Base-by-base conservation (phyloP, 2,888 invertebrate species). In the Agonopterix subpropinquella region DNA sequence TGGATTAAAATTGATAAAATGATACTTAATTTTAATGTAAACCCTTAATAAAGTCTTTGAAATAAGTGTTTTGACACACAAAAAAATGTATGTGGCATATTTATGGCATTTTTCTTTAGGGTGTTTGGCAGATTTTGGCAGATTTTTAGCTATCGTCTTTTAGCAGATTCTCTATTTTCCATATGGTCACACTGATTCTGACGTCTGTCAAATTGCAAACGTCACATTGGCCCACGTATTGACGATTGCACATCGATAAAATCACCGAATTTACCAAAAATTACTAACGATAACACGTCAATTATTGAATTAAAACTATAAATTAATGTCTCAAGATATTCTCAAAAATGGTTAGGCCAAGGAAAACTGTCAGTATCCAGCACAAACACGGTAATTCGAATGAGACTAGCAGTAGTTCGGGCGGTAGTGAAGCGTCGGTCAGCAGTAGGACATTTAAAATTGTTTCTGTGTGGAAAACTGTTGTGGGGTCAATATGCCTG, bases 401-500 rank as follows among this genome's bases (percentile, higher is more conserved):
- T 47, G 82, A 83, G 45, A 73, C 75, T 0, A 82, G 79, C 15
- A 80, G 76, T n/a, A 81, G 77, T 58, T 77, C 79, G 0, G 65
- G 60, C 0, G 65, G 65, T 4, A 77, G 77, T 13, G 81, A 80
- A 1, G 54, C 55, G 9, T 68, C 70, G 0, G 48, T 61, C 0
- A 65, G 59, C 0, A 70, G 57, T 39, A 59, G 59, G 1, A 62
- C 70, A 0, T 78, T 77, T 59, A 68, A 67, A 43, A 42, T 74
- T 1, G 55, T 79, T 36, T 77, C 83, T 48, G 57, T 71, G 36
- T 93, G 92, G 92, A 92, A 92, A 73, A 91, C 91, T 11, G 65
- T 88, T 15, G 75, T 92, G 10, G 92, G 92, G 7, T 88, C 87
- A 43, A 68, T 89, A 9, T 93, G 92, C 59, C 89, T 96, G 50